These are phyloP conservation scores for Meghimatium bilineatum DNA, from an alignment of 2,888 invertebrate genomes.

Conservation along the genomic window DNA sequence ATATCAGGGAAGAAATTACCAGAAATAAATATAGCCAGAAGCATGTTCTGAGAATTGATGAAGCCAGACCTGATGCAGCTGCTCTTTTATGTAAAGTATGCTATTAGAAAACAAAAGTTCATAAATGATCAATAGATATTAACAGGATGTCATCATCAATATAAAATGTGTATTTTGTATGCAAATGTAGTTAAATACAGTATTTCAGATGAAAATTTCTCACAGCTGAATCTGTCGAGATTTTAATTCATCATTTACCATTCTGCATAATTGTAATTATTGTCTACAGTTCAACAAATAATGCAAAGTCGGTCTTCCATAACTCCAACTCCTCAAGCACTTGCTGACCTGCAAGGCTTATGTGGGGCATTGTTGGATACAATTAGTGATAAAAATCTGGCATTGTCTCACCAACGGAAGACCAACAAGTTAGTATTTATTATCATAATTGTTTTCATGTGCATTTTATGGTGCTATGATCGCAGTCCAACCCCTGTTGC, in stretches of 20 bases:
- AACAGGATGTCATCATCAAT: no score
- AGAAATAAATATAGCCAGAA: no score
- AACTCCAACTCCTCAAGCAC: constrained; percentile 83
- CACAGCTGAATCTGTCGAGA: not conserved
- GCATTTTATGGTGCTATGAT: not conserved
- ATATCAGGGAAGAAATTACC: no score
- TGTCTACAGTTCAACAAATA: constrained; percentile 84
- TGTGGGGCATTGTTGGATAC: constrained; percentile 89
- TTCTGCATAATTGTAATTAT: not conserved
- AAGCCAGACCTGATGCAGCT: no score
- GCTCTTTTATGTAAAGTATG: no score
- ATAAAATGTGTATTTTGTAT: no score
- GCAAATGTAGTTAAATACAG: no score
- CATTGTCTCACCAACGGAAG: constrained; percentile 89
- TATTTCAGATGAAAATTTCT: no score
- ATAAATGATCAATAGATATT: no score
- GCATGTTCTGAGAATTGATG: no score
- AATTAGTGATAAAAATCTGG: constrained; percentile 89
- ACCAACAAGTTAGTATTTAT: constrained; percentile 84
- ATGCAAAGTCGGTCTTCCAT: constrained; percentile 81
- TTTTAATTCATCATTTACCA: not conserved
- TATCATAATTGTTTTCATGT: not conserved
- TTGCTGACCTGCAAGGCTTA: constrained; percentile 86
- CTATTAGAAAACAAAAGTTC: no score
- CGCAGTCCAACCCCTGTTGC: no score